A percentile compares a stretch with the other conserved stretches of the same genome.
These are phyloP conservation scores for Agrotis puta DNA, from an alignment of 2,888 invertebrate species.

Conservation along the genomic window DNA sequence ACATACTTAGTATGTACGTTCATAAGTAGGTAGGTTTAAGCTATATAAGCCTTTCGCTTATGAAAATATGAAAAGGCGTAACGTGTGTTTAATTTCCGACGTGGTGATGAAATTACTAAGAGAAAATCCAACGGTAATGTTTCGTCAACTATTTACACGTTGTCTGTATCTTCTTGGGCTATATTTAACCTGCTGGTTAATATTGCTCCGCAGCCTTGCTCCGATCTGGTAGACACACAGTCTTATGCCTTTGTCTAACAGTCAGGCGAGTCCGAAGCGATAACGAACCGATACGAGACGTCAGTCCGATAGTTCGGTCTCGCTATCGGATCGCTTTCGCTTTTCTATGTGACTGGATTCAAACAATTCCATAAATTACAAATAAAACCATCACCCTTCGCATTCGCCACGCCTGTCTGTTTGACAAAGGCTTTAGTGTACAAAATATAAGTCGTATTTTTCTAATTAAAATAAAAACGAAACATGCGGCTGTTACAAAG, in stretches of 20 bases:
- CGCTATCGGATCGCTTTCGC: no score
- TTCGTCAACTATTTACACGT: background rate
- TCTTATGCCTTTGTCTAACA: no score
- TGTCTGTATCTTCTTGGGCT: background rate
- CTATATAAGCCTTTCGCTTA: constrained; percentile 6
- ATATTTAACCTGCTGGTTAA: no score
- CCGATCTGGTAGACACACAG: no score
- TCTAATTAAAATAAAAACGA: background rate
- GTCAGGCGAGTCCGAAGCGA: no score
- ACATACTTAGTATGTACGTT: background rate
- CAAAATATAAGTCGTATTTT: background rate
- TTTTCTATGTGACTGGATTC: no score
- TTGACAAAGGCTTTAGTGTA: background rate
- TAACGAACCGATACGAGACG: no score
- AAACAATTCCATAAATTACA: no score
- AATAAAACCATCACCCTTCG: no score
- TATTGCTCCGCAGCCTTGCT: no score
- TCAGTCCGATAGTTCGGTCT: no score
- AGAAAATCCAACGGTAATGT: background rate
- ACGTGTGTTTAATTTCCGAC: background rate
- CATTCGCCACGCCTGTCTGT: no score
- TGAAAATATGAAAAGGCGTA: constrained; percentile 12
- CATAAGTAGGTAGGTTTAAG: background rate
- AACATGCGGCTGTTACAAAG: background rate
- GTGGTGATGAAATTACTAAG: constrained; percentile 2